Percentiles rank a stretch among this genome's conserved stretches.
Conservation (phyloP, 2,888 invertebrate species). For the Apamea sordens region DNA sequence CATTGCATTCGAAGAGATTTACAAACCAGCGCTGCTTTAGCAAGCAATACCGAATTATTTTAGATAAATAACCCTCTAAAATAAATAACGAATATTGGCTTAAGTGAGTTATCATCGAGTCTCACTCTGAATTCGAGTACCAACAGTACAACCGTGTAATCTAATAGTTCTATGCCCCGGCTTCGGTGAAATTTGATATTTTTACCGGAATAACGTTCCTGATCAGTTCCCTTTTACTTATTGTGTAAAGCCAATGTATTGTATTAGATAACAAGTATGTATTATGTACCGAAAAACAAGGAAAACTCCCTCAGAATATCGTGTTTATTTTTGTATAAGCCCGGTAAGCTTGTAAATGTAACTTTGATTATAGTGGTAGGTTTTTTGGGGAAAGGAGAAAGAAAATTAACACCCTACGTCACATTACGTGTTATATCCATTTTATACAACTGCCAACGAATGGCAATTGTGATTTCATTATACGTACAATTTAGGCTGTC, state of each 20-base stretch:
- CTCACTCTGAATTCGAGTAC: constrained; percentile 21
- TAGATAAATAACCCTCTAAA: not conserved
- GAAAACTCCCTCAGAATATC: constrained; percentile 45
- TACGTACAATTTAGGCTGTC: not conserved
- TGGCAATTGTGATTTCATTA: not conserved
- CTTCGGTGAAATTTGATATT: constrained; percentile 71
- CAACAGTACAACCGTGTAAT: constrained; percentile 62
- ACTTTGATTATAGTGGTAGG: constrained; percentile 13
- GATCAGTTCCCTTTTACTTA: constrained; percentile 67
- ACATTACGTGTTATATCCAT: not conserved
- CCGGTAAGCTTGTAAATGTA: constrained; percentile 9
- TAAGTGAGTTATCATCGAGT: constrained; percentile 5
- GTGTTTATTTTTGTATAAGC: constrained; percentile 29
- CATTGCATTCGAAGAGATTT: not conserved
- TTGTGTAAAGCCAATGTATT: constrained; percentile 68
- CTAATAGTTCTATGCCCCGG: constrained; percentile 62
- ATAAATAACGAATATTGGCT: not conserved
- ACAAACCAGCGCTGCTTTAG: not conserved
- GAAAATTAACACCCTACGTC: not conserved
- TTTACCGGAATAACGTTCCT: constrained; percentile 65
- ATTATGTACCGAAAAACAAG: constrained; percentile 53
- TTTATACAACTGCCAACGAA: not conserved
- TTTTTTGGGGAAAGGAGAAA: not conserved
- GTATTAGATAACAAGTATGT: constrained; percentile 61
- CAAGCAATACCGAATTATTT: not conserved